Percentiles rank a stretch among this genome's conserved stretches.
These are phyloP conservation scores for Anguilla megastoma DNA, from an alignment of 2,797 vertebrate species.

Conservation along the genomic window DNA sequence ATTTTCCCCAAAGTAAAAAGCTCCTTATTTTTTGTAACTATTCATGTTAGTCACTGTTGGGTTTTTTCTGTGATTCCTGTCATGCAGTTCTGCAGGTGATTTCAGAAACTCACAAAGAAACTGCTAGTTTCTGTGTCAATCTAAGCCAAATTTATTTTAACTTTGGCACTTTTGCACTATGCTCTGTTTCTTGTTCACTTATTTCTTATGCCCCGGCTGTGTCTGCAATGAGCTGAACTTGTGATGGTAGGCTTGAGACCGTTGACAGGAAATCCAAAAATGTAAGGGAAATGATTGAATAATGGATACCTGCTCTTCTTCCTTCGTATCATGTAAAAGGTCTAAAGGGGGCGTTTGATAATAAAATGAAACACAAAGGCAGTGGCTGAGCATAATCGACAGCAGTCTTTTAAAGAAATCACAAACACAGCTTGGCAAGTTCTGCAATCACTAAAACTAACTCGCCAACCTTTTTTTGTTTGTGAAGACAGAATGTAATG, in stretches of 20 bases:
- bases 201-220: neutral
- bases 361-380: neutral
- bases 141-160: neutral
- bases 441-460: too few relatives aligned
- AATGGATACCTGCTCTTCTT: conserved; percentile 21
- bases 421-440: too few relatives aligned
- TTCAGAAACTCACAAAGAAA: neutral
- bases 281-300: conserved; percentile 17
- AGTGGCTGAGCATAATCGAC: neutral
- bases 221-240: neutral
- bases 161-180: neutral
- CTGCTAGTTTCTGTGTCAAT: neutral
- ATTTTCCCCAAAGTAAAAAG: conserved; percentile 12
- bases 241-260: neutral
- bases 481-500: neutral
- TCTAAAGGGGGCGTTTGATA: neutral
- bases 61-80: neutral
- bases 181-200: neutral
- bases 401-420: neutral
- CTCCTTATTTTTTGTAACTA: neutral
- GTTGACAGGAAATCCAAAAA: neutral
- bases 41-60: neutral
- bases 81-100: neutral
- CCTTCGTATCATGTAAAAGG: neutral
- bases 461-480: too few relatives aligned